Base-by-base conservation (phyloP, 2,797 vertebrate species). In the Enteromius mattozi region DNA sequence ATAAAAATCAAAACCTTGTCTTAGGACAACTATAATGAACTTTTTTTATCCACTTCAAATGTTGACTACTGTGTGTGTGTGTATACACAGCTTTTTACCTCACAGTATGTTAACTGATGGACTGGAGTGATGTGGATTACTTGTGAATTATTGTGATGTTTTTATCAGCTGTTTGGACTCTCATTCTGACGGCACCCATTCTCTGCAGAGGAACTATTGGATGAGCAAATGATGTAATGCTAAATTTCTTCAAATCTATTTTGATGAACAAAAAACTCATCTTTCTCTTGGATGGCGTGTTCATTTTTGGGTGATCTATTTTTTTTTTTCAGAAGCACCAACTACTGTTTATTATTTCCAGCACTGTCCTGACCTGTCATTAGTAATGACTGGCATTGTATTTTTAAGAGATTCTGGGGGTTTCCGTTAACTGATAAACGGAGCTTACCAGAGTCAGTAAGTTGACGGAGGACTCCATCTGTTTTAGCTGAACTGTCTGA, bases 391-490 rank as follows among this genome's bases (percentile, higher is more conserved):
- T 37, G 40, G 27, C 59, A 54, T n/a, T 65, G n/a, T 47, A 10
- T 37, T 72, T 30, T 45, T 6, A 30, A 9, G 10, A 71, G 37
- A 71, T 45, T 33, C 49, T 81, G 66, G 35, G 42, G n/a, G 6
- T 45, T 61, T 71, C 14, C 1, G 8, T 61, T 37, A 45, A 63
- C 16, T 59, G 69, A n/a, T 70, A 74, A 35, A 27, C 7, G 4
- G 10, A 35, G 4, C 86, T 92, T 86, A 98, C 97, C 97, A 97
- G 95, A 49, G 94, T 91, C 88, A 98, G 86, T 0, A 93, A 91
- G 90, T 92, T 92, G 88, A 98, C 6, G 0, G 94, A 95, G 0
- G 96, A 96, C 90, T 97, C 96, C 92, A 98, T 93, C 71, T 90
- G 89, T 33, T 87, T 89, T 79, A 98, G 86, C 88, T 96, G 92